Evolutionary conservation across 2,888 invertebrate species (phyloP), one percentile per base, ranked within the genome.

Genomic region (Seladonia tumulorum): DNA sequence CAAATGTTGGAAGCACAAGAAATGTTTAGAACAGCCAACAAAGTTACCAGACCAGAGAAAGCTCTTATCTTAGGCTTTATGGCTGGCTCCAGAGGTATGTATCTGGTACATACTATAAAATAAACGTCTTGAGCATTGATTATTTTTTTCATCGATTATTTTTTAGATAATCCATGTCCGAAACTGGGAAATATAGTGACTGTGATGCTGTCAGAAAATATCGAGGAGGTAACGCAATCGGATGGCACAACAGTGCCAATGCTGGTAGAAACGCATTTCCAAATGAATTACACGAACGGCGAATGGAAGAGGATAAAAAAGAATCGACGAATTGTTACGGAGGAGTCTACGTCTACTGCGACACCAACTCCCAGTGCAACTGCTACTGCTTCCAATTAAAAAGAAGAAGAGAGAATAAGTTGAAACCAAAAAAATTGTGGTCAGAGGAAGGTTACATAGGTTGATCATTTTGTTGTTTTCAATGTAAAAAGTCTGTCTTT

Each of bases 261-360:
- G 95, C 95, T 98, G 77, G 98, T 98, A 0, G 99, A 99, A 95
- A 99, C 98, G 88, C 99, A 98, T 95, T 99, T 99, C 97, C 99
- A 99, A 95, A 98, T 99, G 98, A 99, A 99, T 95, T 99, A 99
- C 95, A 98, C 98, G 94, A 99, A 98, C 79, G 99, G 99, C 47
- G 99, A 99, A 94, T 99, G 99, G 99, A 99, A 99, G 94, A 96
- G 97, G 92, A 97, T 99, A 92, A 98, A 99, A 95, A 99, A 99
- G 93, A 98, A 97, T 95, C 96, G 98, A 83, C 97, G 97, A 82
- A 96, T 97, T 89, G 98, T 95, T 10, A 94, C 93, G 5, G 95
- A 95, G 49, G 95, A 95, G 47, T 88, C 94, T 35, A 90, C 93
- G 8, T 90, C 90, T 29, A 72, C 94, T 8, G 80, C 91, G 5